phyloP scores from a whole-genome alignment of 2,888 invertebrate species.

The Syrphus vitripennis region DNA sequence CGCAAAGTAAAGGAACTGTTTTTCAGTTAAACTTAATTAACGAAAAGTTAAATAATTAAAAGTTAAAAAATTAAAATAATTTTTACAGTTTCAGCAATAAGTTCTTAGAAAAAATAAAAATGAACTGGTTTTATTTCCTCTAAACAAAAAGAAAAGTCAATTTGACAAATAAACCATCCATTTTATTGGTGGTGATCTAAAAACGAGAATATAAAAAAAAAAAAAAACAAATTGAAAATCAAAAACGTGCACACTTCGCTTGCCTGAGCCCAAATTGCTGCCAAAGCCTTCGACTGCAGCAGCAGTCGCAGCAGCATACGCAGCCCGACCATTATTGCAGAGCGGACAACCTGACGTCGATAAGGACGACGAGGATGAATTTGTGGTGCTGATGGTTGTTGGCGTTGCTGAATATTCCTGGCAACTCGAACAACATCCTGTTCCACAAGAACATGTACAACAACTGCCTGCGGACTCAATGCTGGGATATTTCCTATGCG shows the following conservation, averaged over 20 bases:
- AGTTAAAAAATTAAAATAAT: not conserved
- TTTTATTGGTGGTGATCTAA: constrained; percentile 21
- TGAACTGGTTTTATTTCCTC: not conserved
- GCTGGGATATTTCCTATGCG: constrained; percentile 82
- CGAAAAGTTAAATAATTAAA: not conserved
- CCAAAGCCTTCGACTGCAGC: constrained; percentile 44
- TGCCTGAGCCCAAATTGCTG: constrained; percentile 76
- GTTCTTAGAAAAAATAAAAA: not conserved
- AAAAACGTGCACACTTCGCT: constrained; percentile 75
- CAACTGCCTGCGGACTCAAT: constrained; percentile 76
- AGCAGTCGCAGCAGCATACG: not conserved
- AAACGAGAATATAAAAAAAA: constrained; percentile 22
- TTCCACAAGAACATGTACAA: constrained; percentile 76
- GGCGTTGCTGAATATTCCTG: constrained; percentile 76
- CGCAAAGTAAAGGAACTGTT: not conserved
- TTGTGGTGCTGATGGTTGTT: constrained; percentile 75
- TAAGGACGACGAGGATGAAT: constrained; percentile 73
- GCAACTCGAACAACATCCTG: constrained; percentile 77
- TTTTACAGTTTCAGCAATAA: not conserved
- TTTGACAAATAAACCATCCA: constrained; percentile 51
- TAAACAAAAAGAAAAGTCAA: not conserved
- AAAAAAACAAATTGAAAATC: constrained; percentile 60
- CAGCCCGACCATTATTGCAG: constrained; percentile 72
- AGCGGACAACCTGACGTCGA: constrained; percentile 74
- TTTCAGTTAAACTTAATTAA: not conserved